Conservation (phyloP, 1,140 invertebrate genomes). For the Conus betulinus region DNA sequence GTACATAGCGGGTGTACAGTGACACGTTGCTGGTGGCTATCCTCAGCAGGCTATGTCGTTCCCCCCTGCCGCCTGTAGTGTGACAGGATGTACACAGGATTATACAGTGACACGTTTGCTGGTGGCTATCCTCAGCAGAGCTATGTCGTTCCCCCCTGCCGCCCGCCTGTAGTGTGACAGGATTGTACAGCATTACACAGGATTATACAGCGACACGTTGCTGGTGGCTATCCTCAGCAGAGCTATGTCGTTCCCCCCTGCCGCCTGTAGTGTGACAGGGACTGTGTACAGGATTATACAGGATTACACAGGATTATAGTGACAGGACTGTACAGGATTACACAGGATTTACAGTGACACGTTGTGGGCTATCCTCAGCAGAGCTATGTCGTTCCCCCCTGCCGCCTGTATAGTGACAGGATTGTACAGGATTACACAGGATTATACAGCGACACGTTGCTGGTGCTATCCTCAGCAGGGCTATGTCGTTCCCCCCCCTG, state of each 20-base stretch:
- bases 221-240: constrained; percentile 52
- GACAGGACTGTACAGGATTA: neutral
- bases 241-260: constrained; percentile 54
- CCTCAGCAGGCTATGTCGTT: constrained; percentile 61
- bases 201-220: constrained; percentile 22
- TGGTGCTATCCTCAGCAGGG: constrained; percentile 54
- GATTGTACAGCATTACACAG: neutral
- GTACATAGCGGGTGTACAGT: constrained; percentile 40
- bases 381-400: constrained; percentile 55
- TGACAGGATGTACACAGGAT: neutral
- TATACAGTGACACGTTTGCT: constrained; percentile 17
- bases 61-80: neutral
- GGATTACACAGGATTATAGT: no score
- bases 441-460: constrained; percentile 29
- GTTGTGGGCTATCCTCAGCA: constrained; percentile 50
- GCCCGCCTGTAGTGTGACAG: neutral
- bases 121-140: constrained; percentile 54
- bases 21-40: constrained; percentile 43
- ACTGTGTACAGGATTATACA: no score
- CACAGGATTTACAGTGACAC: constrained; percentile 25
- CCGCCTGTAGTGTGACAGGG: no score
- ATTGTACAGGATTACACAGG: no score
- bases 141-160: constrained; percentile 54
- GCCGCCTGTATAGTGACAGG: neutral
- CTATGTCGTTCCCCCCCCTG: constrained; percentile 53